Evolutionary conservation across 2,888 invertebrate species (phyloP), one percentile per base, ranked within the genome.

Genomic region (Parthenolecanium corni): DNA sequence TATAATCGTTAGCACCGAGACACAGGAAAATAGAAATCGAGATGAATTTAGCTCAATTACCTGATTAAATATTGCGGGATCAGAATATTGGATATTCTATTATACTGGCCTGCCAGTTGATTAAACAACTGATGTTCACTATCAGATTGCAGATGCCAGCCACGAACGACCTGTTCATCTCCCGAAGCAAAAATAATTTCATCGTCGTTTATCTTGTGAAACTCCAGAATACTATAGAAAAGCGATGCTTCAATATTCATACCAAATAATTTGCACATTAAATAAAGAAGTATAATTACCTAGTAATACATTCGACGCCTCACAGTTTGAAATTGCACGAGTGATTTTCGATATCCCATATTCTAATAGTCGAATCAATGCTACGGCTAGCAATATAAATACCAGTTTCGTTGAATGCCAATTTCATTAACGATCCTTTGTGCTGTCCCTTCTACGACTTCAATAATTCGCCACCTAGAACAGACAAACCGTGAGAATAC

Each of bases 371-470:
- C 0, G 88, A 83, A 75, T 95, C 94, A 18, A 86, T 84, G 3
- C 91, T 89, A 38, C 90, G 93, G 42, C 89, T 89, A 6, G 89
- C 90, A 69, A 95, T 76, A 62, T 83, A 75, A 18, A 58, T 46
- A 31, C 65, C 62, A 18, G 77, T 76, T 9, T 73, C 71, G 68
- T 83, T 83, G 71, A 91, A 82, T 18, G 79, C 76, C 69, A 95
- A 76, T 65, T 76, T 77, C 0, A 83, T 80, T 16, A 96, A 82
- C 1, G 92, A 90, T 1, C 89, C 88, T 71, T 83, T 83, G 72
- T 95, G 94, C 58, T 89, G 82, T 23, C 86, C 85, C 73, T 89
- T 84, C 89, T 89, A 90, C 69, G 82, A 73, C 72, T 87, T 88
- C 14, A 78, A 71, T 65, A 83, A 73, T 66, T 75, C 76, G 5